Percentiles rank a stretch among this genome's conserved stretches.
Evolutionary conservation across 2,113 vertebrate genomes (phyloP).

Genomic region (Catagonus wagneri): DNA sequence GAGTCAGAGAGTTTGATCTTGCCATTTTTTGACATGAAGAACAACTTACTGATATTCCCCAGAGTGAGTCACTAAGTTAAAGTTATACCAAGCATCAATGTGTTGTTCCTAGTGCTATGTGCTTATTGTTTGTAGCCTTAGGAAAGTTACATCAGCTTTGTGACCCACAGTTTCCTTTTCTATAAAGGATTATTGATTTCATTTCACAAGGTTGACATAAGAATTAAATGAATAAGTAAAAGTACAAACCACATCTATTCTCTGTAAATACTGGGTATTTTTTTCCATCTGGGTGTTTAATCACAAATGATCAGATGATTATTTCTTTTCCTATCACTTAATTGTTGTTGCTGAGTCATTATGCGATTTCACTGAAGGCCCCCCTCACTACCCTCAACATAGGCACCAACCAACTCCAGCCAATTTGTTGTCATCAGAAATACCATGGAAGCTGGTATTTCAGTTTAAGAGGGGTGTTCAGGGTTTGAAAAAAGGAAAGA

Average conservation of each 20-base stretch:
- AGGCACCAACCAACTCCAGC: background rate
- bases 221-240: constrained; percentile 27
- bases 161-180: background rate
- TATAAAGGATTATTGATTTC: background rate
- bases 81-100: background rate
- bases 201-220: background rate
- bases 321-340: background rate
- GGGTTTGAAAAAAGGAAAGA: background rate
- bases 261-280: background rate
- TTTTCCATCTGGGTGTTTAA: background rate
- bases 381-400: background rate
- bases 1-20: background rate
- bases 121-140: background rate
- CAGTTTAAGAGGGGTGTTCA: background rate
- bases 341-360: background rate
- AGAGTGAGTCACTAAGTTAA: background rate
- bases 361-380: background rate
- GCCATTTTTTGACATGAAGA: constrained; percentile 14
- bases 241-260: background rate
- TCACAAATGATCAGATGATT: background rate
- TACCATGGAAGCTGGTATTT: background rate
- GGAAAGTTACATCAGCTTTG: background rate
- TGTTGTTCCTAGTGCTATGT: background rate
- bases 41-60: background rate
- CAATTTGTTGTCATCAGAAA: background rate